Conservation (phyloP, 1,140 invertebrate genomes). For the Ditylenchus dipsaci region DNA sequence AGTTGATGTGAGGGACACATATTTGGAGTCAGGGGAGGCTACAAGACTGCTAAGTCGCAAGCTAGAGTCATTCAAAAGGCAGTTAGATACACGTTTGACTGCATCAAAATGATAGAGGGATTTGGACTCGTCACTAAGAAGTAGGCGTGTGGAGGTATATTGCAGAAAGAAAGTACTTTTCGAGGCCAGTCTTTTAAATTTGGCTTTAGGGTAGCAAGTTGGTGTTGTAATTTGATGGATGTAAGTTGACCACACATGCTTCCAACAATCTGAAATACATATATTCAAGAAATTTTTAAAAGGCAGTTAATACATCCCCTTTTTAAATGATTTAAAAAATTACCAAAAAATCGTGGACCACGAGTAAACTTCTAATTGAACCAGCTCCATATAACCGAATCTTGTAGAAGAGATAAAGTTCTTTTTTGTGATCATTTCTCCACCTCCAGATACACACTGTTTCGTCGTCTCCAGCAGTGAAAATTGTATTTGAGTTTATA, state of each 20-base stretch:
- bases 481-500: background rate
- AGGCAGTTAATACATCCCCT: background rate
- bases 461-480: background rate
- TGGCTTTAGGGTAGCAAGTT: background rate
- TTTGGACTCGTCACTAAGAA: background rate
- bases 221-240: background rate
- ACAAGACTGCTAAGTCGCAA: background rate
- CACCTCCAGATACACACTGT: background rate
- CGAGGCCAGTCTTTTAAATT: background rate
- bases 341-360: background rate
- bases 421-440: background rate
- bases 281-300: no score
- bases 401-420: background rate
- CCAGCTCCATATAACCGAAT: background rate
- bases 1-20: no score
- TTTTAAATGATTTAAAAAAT: background rate
- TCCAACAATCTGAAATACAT: background rate
- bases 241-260: background rate
- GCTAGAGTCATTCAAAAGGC: background rate
- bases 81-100: background rate
- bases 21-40: no score
- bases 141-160: background rate
- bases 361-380: background rate
- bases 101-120: background rate
- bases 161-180: background rate